phyloP scores from a whole-genome alignment of 2,113 vertebrate species.

The Phalacrocorax pelagicus region DNA sequence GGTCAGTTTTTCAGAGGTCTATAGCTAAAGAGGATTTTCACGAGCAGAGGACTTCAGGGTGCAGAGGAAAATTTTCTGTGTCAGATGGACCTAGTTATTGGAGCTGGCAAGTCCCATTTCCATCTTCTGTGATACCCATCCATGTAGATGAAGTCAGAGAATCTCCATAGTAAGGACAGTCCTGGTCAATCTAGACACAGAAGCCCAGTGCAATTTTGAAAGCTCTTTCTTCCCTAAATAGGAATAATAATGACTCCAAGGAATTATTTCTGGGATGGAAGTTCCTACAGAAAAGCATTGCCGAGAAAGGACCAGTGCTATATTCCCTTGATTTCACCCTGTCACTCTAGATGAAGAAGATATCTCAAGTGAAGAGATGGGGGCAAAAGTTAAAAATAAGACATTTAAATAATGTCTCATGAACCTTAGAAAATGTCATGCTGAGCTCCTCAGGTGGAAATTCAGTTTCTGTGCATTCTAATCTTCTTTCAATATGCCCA shows the following conservation, averaged over 20 bases:
- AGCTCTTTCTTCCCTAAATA: background rate
- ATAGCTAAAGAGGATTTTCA: background rate
- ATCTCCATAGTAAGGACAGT: background rate
- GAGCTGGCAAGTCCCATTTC: background rate
- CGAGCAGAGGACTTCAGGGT: background rate
- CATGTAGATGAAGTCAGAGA: background rate
- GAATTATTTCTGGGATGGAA: background rate
- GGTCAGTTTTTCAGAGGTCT: background rate
- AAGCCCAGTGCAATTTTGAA: background rate
- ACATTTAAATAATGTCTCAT: background rate
- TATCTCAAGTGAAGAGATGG: background rate
- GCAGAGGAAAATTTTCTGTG: background rate
- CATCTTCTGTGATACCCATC: background rate
- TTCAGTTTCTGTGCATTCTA: background rate
- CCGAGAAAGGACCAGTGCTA: background rate
- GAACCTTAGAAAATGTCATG: background rate
- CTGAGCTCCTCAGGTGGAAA: constrained; percentile 40
- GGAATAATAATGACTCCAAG: background rate
- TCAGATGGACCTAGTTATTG: background rate
- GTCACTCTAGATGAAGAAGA: background rate
- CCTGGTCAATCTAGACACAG: background rate
- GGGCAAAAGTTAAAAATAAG: background rate
- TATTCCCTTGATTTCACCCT: background rate
- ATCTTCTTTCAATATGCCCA: constrained; percentile 33
- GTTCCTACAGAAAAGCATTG: background rate